A percentile compares a stretch with the other conserved stretches of the same genome.
Evolutionary conservation across 2,888 invertebrate species (phyloP).

Genomic region (Alviniconcha strummeri): DNA sequence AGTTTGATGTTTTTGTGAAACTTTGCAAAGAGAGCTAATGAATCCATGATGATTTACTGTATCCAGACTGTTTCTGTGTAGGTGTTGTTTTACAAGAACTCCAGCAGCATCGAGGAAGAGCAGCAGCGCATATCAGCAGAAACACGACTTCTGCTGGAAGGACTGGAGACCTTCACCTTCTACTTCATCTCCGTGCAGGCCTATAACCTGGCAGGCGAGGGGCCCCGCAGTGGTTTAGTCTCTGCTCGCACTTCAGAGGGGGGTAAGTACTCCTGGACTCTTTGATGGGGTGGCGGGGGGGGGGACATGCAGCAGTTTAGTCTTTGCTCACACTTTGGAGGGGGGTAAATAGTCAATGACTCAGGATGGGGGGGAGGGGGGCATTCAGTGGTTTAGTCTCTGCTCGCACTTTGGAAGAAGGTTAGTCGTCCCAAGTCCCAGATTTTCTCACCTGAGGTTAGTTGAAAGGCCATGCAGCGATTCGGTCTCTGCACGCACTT

Average conservation of each 20-base stretch:
- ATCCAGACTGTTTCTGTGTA: neutral
- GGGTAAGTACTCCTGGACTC: slow-evolving; percentile 52
- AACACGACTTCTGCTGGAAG: slow-evolving; percentile 77
- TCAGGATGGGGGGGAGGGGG: slow-evolving; percentile 98
- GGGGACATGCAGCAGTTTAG: slow-evolving; percentile 87
- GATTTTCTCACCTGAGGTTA: too few relatives aligned
- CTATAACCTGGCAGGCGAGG: slow-evolving; percentile 98
- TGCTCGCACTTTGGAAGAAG: slow-evolving; percentile 84
- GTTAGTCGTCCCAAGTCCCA: too few relatives aligned
- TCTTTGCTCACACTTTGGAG: slow-evolving; percentile 86
- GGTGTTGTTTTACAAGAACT: slow-evolving; percentile 38
- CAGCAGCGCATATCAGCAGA: slow-evolving; percentile 21
- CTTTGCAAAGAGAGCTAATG: too few relatives aligned
- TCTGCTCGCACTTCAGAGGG: slow-evolving; percentile 86
- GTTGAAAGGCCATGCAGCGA: too few relatives aligned
- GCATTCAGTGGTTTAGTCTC: slow-evolving; percentile 85
- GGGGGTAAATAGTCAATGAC: slow-evolving; percentile 74
- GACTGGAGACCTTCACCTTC: slow-evolving; percentile 92
- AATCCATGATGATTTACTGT: too few relatives aligned
- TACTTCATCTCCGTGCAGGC: slow-evolving; percentile 93
- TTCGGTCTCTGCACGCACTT: slow-evolving; percentile 33
- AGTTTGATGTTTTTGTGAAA: too few relatives aligned
- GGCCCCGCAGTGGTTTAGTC: slow-evolving; percentile 86
- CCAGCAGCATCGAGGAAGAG: slow-evolving; percentile 15
- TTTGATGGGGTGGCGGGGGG: slow-evolving; percentile 85